Base-by-base conservation (phyloP, 2,113 vertebrate species). In the Oreotrochilus melanogaster region DNA sequence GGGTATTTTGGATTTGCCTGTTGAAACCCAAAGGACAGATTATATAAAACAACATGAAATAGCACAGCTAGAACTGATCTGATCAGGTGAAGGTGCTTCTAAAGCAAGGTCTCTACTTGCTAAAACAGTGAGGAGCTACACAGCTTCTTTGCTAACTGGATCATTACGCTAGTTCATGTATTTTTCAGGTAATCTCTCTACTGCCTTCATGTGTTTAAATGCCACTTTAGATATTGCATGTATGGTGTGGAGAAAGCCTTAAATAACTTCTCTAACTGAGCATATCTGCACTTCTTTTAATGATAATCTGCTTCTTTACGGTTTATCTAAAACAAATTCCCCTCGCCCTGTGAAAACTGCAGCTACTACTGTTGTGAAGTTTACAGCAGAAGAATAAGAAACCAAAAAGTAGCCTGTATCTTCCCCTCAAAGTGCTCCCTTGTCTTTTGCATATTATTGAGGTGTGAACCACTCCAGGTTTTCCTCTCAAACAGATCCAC, bases 111-210 rank as follows among this genome's bases (percentile, higher is more conserved):
- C 67, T 87, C 60, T 73, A 76, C 65, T 58, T 89, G 62, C 18
- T 64, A 73, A 70, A 8, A 93, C n/a, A 58, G 8, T 70, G 86
- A n/a, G 67, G 53, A 79, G 81, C 22, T 58, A 64, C 48, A 24
- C 1, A 65, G 22, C n/a, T 84, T 81, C 51, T 87, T 89, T 53
- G 42, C 27, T 96, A 95, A 92, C 79, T 39, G 45, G 47, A 51
- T 78, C 56, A 78, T 81, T 76, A 94, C 1, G 11, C 42, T 89
- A 47, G 70, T 92, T 33, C 30, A 69, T 22, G 8, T 67, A 71
- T 87, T 96, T 95, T 81, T 86, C 69, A 95, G 42, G 82, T 69
- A 93, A 64, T 9, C 54, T 92, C 48, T 90, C 73, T 70, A 47
- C 39, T 87, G 56, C 71, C 37, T 61, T 74, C 24, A 66, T 18